A percentile compares a stretch with the other conserved stretches of the same genome.
Conservation (phyloP, 2,113 vertebrate genomes). For the Varanus komodoensis region DNA sequence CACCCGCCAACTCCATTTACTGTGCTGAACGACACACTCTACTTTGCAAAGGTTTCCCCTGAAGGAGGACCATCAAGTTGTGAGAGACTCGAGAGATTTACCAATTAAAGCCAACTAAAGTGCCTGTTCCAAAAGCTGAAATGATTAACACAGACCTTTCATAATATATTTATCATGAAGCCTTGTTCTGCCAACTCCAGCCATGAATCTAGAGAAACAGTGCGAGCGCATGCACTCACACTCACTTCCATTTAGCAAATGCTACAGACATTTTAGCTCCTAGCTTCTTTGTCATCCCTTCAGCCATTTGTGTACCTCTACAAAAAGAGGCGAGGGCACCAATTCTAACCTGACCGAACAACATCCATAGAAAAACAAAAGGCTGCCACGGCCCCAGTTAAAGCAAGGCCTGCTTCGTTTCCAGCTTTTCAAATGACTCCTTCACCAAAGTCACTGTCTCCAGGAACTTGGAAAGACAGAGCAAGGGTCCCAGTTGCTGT, state of each 20-base stretch:
- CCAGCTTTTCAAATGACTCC: conserved; percentile 60
- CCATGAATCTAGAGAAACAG: conserved; percentile 46
- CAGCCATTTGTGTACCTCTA: not conserved
- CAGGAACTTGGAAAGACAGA: conserved; percentile 67
- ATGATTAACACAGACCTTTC: conserved; percentile 61
- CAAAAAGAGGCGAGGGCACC: conserved; percentile 40
- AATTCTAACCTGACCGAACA: conserved; percentile 49
- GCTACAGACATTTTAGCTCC: conserved; percentile 37
- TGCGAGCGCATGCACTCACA: not conserved
- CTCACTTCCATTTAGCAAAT: conserved; percentile 23
- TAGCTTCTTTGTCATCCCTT: conserved; percentile 23
- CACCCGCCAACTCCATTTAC: conserved; percentile 39
- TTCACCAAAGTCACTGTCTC: conserved; percentile 56
- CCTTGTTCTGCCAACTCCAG: conserved; percentile 53
- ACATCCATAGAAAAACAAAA: conserved; percentile 26
- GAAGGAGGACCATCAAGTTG: conserved; percentile 31
- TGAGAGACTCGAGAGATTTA: conserved; percentile 51
- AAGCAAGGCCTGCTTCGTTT: conserved; percentile 41
- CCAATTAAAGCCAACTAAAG: conserved; percentile 46
- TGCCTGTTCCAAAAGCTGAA: conserved; percentile 55
- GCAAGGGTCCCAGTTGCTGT: conserved; percentile 56
- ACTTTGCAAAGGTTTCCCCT: conserved; percentile 49
- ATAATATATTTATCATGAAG: conserved; percentile 43
- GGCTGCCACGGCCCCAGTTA: conserved; percentile 36
- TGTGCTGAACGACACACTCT: not conserved